Percentiles rank a stretch among this genome's conserved stretches.
Conservation (phyloP, 2,888 invertebrate species). For the Drosophila niveifrons region DNA sequence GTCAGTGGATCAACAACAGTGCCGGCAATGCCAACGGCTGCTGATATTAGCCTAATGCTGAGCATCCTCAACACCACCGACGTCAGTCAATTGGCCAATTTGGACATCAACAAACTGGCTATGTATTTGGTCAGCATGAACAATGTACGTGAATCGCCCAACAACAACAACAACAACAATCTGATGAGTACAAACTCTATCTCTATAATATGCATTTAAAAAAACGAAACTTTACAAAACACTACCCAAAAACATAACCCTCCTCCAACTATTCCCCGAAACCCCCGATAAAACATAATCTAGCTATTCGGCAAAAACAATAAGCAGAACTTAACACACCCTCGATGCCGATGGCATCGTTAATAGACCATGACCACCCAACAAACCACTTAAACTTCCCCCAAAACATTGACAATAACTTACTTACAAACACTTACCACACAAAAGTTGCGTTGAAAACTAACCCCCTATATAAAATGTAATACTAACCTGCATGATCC, state of each 20-base stretch:
- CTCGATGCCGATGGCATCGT: conserved; percentile 22
- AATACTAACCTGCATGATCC: conserved; percentile 42
- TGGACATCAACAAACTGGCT: conserved; percentile 91
- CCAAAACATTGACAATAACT: conserved; percentile 37
- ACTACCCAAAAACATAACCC: conserved; percentile 2
- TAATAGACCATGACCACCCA: conserved; percentile 65
- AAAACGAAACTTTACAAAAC: conserved; percentile 12
- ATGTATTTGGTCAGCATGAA: conserved; percentile 90
- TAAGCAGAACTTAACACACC: conserved; percentile 35
- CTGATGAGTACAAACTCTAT: conserved; percentile 52
- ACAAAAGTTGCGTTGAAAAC: conserved; percentile 29
- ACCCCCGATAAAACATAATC: conserved; percentile 17
- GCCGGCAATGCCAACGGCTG: conserved; percentile 85
- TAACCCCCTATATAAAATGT: conserved; percentile 36
- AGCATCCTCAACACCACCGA: conserved; percentile 85
- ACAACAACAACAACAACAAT: conserved; percentile 23
- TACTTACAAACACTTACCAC: conserved; percentile 29
- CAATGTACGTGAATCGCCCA: conserved; percentile 77
- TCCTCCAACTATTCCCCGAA: neutral
- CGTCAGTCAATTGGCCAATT: conserved; percentile 89
- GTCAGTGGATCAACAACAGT: conserved; percentile 68
- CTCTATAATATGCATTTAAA: conserved; percentile 23
- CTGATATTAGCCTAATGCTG: conserved; percentile 85
- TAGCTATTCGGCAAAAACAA: conserved; percentile 8
- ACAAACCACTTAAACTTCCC: conserved; percentile 16